A percentile compares a stretch with the other conserved stretches of the same genome.
Conservation (phyloP, 1,140 invertebrate species). For the Centruroides sculpturatus region DNA sequence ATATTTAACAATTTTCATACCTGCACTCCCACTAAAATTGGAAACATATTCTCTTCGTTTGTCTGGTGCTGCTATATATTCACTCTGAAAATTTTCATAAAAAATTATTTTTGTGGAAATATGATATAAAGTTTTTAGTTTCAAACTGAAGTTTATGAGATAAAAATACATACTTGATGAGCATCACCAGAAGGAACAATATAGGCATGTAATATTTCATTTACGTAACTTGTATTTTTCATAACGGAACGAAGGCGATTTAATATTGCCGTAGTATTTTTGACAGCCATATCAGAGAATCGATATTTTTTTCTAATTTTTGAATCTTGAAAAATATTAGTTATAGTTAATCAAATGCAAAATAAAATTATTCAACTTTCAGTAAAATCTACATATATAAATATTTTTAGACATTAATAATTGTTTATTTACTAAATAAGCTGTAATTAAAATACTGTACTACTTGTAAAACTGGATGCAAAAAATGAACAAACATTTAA, state of each 20-base stretch:
- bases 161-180: conserved; percentile 43
- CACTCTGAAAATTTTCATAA: conserved; percentile 42
- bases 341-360: no score
- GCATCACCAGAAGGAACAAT: conserved; percentile 68
- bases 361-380: no score
- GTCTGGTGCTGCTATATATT: conserved; percentile 77
- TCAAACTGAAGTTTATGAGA: not conserved
- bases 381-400: no score
- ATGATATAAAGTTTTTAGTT: not conserved
- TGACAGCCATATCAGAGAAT: conserved; percentile 1
- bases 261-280: conserved; percentile 27
- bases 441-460: no score
- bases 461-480: no score
- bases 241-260: conserved; percentile 42
- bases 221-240: conserved; percentile 33
- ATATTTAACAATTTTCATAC: conserved; percentile 17
- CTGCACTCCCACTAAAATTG: conserved; percentile 77
- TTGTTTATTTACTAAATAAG: no score
- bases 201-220: conserved; percentile 49
- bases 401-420: no score
- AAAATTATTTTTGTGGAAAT: not conserved
- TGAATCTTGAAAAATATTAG: no score
- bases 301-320: no score
- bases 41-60: conserved; percentile 64
- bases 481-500: no score